Conservation (phyloP, 2,888 invertebrate species). For the Synanthedon tipuliformis region DNA sequence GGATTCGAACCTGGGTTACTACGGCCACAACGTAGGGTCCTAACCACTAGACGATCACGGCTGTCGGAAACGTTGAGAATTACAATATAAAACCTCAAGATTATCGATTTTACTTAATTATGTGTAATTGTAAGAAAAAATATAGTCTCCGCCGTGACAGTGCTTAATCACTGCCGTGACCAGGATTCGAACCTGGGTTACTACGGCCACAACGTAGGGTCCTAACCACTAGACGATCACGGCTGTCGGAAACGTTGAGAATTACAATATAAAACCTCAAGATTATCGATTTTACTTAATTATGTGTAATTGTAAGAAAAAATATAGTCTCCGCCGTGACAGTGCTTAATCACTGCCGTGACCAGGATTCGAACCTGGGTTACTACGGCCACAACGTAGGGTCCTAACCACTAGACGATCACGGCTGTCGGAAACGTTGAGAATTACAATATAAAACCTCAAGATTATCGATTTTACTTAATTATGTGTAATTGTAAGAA, state of each 20-base stretch:
- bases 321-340: too few relatives aligned
- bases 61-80: slow-evolving; percentile 19
- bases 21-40: slow-evolving; percentile 83
- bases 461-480: too few relatives aligned
- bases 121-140: slow-evolving; percentile 6
- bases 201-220: slow-evolving; percentile 83
- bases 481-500: too few relatives aligned
- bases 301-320: too few relatives aligned
- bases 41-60: slow-evolving; percentile 78
- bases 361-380: slow-evolving; percentile 83
- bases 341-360: slow-evolving; percentile 43
- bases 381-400: slow-evolving; percentile 81
- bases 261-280: slow-evolving; percentile 7
- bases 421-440: too few relatives aligned
- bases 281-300: too few relatives aligned
- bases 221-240: slow-evolving; percentile 82
- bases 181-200: slow-evolving; percentile 82
- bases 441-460: too few relatives aligned
- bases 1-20: slow-evolving; percentile 82
- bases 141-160: slow-evolving; percentile 22
- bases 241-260: slow-evolving; percentile 14
- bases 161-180: slow-evolving; percentile 27
- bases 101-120: slow-evolving; percentile 11
- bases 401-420: slow-evolving; percentile 71
- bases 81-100: too few relatives aligned